These are phyloP conservation scores for Sebastes jordani DNA, from an alignment of 2,797 vertebrate genomes.

Conservation along the genomic window DNA sequence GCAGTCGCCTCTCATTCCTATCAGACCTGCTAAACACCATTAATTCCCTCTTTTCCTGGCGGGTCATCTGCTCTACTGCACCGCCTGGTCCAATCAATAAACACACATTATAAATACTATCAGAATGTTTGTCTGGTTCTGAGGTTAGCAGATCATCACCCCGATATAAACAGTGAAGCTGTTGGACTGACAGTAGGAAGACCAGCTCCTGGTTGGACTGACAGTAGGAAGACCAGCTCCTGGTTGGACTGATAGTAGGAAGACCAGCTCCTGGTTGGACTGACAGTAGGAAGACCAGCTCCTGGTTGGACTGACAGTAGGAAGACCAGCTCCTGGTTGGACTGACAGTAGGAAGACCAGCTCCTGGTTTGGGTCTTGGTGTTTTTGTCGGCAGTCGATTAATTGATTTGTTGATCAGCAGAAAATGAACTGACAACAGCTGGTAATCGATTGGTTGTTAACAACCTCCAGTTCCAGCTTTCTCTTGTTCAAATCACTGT, in stretches of 20 bases:
- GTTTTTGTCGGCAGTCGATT: background rate
- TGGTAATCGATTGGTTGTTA: background rate
- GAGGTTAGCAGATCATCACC: background rate
- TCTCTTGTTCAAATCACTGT: background rate
- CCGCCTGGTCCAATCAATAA: conserved; percentile 6
- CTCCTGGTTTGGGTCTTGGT: background rate
- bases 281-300: too few species aligned
- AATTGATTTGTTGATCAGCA: background rate
- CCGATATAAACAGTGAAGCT: background rate
- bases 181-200: background rate
- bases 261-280: background rate
- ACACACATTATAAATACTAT: background rate
- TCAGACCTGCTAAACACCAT: background rate
- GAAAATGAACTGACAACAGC: background rate
- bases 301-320: background rate
- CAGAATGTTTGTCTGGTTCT: background rate
- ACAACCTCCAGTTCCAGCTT: background rate
- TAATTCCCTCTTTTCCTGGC: conserved; percentile 5
- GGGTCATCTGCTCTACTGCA: conserved; percentile 7
- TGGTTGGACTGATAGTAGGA: background rate
- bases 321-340: too few species aligned
- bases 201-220: background rate
- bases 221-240: too few species aligned
- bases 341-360: too few species aligned
- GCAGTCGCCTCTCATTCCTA: background rate